Percentiles rank a stretch among this genome's conserved stretches.
Evolutionary conservation across 2,888 invertebrate genomes (phyloP).

Genomic region (Folsomia manolachei): DNA sequence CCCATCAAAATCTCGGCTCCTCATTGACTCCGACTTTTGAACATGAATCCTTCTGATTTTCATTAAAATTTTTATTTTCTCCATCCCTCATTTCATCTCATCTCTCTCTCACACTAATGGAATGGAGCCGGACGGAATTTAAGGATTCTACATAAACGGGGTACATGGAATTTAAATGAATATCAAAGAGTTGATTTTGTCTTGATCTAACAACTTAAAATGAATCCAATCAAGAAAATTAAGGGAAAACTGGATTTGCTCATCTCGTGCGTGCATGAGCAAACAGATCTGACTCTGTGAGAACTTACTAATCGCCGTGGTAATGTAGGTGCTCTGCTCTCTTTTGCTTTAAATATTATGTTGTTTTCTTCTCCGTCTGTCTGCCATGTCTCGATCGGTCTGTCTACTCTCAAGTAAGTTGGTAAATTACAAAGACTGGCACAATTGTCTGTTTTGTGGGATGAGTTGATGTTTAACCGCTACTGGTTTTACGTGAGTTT

Average conservation of each 20-base stretch:
- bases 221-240: not conserved
- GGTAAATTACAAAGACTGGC: too few species aligned
- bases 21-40: not conserved
- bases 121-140: not conserved
- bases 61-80: too few species aligned
- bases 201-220: not conserved
- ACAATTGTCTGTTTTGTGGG: not conserved
- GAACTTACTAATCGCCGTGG: conserved; percentile 2
- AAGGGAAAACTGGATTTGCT: not conserved
- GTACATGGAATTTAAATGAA: not conserved
- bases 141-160: too few species aligned
- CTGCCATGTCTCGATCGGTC: too few species aligned
- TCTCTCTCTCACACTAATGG: not conserved
- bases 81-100: not conserved
- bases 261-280: conserved; percentile 4
- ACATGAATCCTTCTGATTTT: not conserved
- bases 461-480: conserved; percentile 2
- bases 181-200: not conserved
- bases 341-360: conserved; percentile 2
- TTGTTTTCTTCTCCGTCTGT: not conserved
- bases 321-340: conserved; percentile 1
- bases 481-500: conserved; percentile 2
- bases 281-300: conserved; percentile 2
- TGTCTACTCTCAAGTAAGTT: too few species aligned
- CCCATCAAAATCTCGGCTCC: not conserved